Conservation (phyloP, 2,888 invertebrate genomes). For the Ophion ventricosus region DNA sequence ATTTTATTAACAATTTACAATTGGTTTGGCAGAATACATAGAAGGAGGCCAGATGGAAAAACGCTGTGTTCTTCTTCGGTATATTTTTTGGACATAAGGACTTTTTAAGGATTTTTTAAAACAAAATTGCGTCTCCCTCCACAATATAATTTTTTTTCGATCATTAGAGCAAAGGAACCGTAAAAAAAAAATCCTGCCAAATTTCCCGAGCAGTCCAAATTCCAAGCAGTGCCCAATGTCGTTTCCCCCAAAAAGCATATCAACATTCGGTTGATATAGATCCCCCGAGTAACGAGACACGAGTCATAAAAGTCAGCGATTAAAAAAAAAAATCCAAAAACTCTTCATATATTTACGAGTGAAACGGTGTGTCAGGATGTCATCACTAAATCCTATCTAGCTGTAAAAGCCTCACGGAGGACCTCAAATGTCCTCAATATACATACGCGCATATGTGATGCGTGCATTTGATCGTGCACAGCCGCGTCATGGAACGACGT, state of each 20-base stretch:
- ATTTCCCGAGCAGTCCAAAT: neutral
- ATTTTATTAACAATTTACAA: too few species aligned
- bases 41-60: too few species aligned
- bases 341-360: neutral
- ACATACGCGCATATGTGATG: constrained; percentile 2
- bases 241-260: neutral
- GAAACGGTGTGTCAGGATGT: neutral
- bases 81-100: too few species aligned
- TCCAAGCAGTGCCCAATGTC: neutral
- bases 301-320: neutral
- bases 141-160: neutral
- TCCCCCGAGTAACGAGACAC: neutral
- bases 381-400: neutral
- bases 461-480: neutral
- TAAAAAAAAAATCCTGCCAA: neutral
- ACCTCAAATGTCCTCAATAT: neutral
- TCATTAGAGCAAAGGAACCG: neutral
- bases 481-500: constrained; percentile 15
- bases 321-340: neutral
- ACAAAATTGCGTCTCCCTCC: neutral
- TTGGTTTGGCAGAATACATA: too few species aligned
- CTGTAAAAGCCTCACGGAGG: neutral
- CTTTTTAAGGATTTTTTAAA: neutral
- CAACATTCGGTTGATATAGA: neutral
- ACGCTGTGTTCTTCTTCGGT: too few species aligned